Conservation (phyloP, 2,113 vertebrate genomes). For the Pseudonaja textilis region DNA sequence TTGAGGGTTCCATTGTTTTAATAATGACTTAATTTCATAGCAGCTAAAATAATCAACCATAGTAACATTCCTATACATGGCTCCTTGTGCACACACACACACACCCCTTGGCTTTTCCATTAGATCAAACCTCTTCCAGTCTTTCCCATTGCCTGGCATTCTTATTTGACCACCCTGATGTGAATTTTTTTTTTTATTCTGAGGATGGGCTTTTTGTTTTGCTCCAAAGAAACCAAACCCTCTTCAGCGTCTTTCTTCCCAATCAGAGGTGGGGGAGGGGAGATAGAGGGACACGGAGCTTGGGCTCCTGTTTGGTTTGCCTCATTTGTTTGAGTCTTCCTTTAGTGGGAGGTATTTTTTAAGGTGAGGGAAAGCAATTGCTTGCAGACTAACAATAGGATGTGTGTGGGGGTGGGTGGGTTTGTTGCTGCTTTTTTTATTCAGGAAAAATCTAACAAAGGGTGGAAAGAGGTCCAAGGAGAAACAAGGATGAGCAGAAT, state of each 20-base stretch:
- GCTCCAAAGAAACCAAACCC: background rate
- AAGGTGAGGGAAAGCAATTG: background rate
- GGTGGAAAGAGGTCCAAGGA: background rate
- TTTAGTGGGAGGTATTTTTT: background rate
- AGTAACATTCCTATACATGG: background rate
- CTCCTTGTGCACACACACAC: background rate
- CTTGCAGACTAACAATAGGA: background rate
- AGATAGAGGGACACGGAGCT: background rate
- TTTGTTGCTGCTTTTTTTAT: background rate
- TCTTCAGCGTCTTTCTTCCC: background rate
- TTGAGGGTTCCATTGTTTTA: background rate
- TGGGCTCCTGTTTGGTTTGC: background rate
- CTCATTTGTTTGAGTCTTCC: background rate
- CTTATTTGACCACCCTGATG: background rate
- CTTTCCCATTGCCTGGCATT: background rate
- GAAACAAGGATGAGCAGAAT: background rate
- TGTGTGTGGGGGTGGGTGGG: background rate
- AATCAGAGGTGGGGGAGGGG: background rate
- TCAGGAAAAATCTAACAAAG: background rate
- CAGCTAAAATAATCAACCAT: background rate
- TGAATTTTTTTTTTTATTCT: background rate
- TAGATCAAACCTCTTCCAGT: background rate
- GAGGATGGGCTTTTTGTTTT: background rate
- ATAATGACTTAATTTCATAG: background rate
- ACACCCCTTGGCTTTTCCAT: background rate